Evolutionary conservation across 2,888 invertebrate species (phyloP), one percentile per base, ranked within the genome.

Genomic region (Philonicus albiceps): DNA sequence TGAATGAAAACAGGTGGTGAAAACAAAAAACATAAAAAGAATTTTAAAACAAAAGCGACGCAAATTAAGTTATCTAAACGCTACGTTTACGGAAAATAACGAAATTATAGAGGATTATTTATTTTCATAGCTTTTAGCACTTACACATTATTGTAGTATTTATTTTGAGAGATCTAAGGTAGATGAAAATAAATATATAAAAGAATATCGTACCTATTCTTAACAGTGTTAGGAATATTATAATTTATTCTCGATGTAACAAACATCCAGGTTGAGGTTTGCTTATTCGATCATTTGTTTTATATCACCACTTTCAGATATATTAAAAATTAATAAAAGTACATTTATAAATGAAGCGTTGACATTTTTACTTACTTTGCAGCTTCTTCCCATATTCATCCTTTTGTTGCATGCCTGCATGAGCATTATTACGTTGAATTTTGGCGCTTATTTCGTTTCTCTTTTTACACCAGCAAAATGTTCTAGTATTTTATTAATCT

Each of bases 251-350:
- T 80, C n/a, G 53, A 80, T 53, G 22, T 81, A 64, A 81, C 13
- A 19, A 64, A 34, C 13, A 64, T 34, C 49, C 34, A 55, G 81
- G 81, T 81, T 81, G 64, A 81, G 81, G 81, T 81, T 81, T 64
- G 81, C 81, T 81, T 55, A 64, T 81, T 81, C 64, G 19, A 81
- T 81, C 81, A 81, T 81, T 81, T 81, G 53, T 78, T 81, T 81
- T 81, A 53, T 81, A 81, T 55, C 81, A 81, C 34, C 64, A 64
- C 55, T 81, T 19, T 49, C 22, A 80, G 27, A 53, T 80, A 49
- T 81, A 16, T 55, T 55, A 31, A 55, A 81, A 81, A 49, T 81
- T 81, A 81, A 81, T 81, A 81, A 81, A 81, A 64, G 53, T 22
- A 22, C 34, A 64, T 81, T 81, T 81, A 81, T 64, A 81, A 81